Conservation (phyloP, 1,140 invertebrate genomes). For the Matsumurasca onukii region DNA sequence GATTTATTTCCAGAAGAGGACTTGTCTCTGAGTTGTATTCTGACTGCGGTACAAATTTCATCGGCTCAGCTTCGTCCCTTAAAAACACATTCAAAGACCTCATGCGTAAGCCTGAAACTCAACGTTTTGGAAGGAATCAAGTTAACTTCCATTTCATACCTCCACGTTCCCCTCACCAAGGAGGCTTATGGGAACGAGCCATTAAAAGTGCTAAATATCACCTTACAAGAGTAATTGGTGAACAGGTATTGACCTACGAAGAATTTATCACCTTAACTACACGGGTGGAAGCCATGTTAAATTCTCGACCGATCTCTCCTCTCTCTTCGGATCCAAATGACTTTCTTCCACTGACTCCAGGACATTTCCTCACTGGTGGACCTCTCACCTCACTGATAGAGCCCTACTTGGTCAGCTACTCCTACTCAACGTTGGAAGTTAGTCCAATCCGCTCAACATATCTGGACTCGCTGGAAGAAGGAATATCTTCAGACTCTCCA, state of each 20-base stretch:
- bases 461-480: neutral
- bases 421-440: neutral
- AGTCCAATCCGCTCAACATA: neutral
- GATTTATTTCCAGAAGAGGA: too few species aligned
- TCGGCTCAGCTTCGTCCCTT: neutral
- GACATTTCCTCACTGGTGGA: neutral
- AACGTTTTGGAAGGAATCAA: neutral
- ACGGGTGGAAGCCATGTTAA: neutral
- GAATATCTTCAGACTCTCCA: neutral
- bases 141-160: constrained; percentile 8
- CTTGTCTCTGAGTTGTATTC: too few species aligned
- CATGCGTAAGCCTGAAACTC: neutral
- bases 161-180: neutral
- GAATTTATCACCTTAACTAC: constrained; percentile 8
- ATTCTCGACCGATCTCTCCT: neutral
- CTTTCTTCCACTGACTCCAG: neutral
- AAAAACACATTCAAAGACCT: neutral
- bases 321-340: neutral
- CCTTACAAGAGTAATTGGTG: neutral
- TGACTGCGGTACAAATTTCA: neutral
- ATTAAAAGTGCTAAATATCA: constrained; percentile 10
- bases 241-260: neutral
- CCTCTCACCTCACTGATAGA: neutral
- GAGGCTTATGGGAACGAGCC: constrained; percentile 10
- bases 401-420: neutral